Conservation (phyloP, 2,113 vertebrate species). For the Epinephelus moara region DNA sequence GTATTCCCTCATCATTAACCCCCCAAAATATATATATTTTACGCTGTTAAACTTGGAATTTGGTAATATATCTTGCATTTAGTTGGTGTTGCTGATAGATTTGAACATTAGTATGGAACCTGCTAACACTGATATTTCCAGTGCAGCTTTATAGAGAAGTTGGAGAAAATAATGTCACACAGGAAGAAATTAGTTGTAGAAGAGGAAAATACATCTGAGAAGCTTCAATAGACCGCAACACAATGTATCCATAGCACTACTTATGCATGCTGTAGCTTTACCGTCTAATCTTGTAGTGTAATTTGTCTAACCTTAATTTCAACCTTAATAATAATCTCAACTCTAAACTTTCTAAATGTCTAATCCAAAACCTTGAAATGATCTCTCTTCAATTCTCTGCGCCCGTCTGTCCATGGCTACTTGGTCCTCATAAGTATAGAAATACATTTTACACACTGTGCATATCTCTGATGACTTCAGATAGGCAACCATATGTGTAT, state of each 20-base stretch:
- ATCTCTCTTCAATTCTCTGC: not conserved
- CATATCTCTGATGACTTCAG: constrained; percentile 31
- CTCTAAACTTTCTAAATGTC: not conserved
- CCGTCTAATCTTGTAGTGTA: not conserved
- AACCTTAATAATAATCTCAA: not conserved
- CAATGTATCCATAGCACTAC: not conserved
- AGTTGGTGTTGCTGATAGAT: not conserved
- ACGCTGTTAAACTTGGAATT: not conserved
- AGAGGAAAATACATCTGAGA: not conserved
- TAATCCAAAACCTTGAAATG: not conserved
- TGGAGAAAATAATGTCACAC: not conserved
- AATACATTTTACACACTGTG: not conserved
- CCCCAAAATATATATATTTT: too few species aligned
- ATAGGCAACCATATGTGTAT: constrained; percentile 45
- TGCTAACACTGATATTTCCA: not conserved
- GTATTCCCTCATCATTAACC: too few species aligned
- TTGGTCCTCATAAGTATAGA: constrained; percentile 24
- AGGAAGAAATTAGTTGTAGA: constrained; percentile 2
- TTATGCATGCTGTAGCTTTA: not conserved
- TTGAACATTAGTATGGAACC: not conserved
- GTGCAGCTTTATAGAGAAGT: not conserved
- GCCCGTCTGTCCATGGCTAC: not conserved
- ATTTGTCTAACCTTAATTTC: not conserved
- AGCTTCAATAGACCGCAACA: not conserved
- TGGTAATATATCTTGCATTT: not conserved